Evolutionary conservation across 2,113 vertebrate species (phyloP), one percentile per base, ranked within the genome.

Genomic region (Melanerpes aurifrons): DNA sequence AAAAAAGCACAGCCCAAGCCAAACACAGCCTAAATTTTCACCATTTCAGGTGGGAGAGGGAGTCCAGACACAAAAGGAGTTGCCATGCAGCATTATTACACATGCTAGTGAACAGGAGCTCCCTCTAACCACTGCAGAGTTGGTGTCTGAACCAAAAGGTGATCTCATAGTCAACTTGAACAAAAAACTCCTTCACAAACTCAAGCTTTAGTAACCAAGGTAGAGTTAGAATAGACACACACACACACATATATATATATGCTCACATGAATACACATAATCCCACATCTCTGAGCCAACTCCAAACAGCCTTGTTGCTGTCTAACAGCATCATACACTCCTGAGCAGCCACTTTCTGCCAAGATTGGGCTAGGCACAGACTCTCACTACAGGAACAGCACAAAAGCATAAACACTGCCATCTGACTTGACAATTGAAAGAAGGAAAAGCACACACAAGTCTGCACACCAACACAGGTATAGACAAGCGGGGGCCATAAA

Each of bases 61-160:
- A 63, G 15, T 15, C n/a, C 3, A 1, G 29, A 22, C 47, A 32
- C 48, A 48, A 20, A 32, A 28, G 3, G 25, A 63, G 40, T 0
- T 2, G 24, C 37, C 16, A 5, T 0, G 3, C 4, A 72, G 73
- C n/a, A 61, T 16, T 7, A 56, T 9, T 9, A n/a, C 4, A 1
- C 17, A 8, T 0, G 0, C 28, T 7, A 48, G 72, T 7, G 0
- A 82, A 37, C 3, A 3, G 61, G 26, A 32, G 32, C 77, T 19
- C 37, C 12, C 35, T 2, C 61, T 6, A 67, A 70, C 26, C 4
- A 2, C 59, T 21, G 29, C 12, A 14, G 54, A 71, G 32, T 4
- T 24, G 15, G 9, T 18, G 19, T 7, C 5, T 29, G 22, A 73
- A 84, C 45, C 16, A 32, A 66, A 48, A 81, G 31, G 13, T 16